Conservation (phyloP, 2,888 invertebrate species). For the Spisula solida region DNA sequence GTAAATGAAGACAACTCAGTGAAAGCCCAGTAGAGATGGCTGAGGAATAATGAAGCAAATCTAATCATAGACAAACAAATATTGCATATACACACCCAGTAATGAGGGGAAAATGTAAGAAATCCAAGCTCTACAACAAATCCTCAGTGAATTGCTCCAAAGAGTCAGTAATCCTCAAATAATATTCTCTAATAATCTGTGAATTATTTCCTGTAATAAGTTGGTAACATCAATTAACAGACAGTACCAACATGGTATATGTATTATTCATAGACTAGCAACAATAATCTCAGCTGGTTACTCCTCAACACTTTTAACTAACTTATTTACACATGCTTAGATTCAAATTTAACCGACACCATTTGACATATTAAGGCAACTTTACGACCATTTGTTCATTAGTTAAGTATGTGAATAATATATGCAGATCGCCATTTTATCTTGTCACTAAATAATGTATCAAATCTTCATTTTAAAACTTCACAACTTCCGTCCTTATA, state of each 20-base stretch:
- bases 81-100: conserved; percentile 15
- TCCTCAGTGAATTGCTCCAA: conserved; percentile 3
- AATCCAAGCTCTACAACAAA: not conserved
- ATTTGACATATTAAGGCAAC: conserved; percentile 24
- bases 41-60: not conserved
- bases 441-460: conserved; percentile 27
- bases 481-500: not conserved
- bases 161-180: not conserved
- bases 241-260: not conserved
- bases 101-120: not conserved
- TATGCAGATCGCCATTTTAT: not conserved
- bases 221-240: not conserved
- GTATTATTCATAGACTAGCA: conserved; percentile 19
- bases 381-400: conserved; percentile 22
- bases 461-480: conserved; percentile 12
- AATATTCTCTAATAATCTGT: not conserved
- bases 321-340: not conserved
- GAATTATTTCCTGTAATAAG: not conserved
- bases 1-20: not conserved
- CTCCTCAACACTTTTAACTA: not conserved
- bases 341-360: conserved; percentile 24
- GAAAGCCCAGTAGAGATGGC: not conserved
- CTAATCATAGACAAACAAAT: conserved; percentile 7
- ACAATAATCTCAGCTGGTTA: not conserved
- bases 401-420: conserved; percentile 13